Evolutionary conservation across 1,140 invertebrate genomes (phyloP), one percentile per base, ranked within the genome.

Genomic region (Phymorhynchus buccinoides): DNA sequence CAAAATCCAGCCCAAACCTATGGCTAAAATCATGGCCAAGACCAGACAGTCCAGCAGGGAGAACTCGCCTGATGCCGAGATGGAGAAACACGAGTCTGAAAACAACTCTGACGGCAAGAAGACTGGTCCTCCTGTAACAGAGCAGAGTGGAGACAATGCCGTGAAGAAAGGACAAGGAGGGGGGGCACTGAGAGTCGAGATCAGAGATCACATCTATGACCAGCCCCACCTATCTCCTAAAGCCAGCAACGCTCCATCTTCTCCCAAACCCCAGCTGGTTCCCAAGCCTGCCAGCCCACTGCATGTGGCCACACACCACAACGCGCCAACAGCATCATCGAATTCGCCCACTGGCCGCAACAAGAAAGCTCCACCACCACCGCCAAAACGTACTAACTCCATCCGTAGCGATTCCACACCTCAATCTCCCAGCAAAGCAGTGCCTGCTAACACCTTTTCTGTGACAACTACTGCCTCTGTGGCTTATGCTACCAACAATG

Each of bases 21-120:
- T 97, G 27, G 96, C 97, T 1, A 97, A 97, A 94, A 96, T 97
- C 89, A 94, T 95, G 56, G 96, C 95, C 1, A 96, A 95, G 89
- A 94, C 95, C 35, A 91, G 91, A 78, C 88, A 88, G 18, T 86
- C 88, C 27, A 90, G 89, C 84, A 86, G 88, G 27, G 91, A 92
- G 86, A 85, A 83, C 75, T 90, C 90, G 7, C 89, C 91, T 22
- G 91, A 92, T 77, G 86, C 89, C 27, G 89, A 90, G 37, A 84
- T 88, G 30, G 90, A 91, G 75, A 90, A 89, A 83, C 87, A 89
- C 83, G 89, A 90, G 75, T 84, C 83, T 22, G 89, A 91, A 56
- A 85, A 85, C 78, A 90, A 90, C 87, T 80, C 87, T 52, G 90
- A 91, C 48, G 88, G 87, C 16, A 86, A 87, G 68, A 91, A 89